phyloP scores from a whole-genome alignment of 2,797 vertebrate genomes.

The Micropoecilia bifurca region DNA sequence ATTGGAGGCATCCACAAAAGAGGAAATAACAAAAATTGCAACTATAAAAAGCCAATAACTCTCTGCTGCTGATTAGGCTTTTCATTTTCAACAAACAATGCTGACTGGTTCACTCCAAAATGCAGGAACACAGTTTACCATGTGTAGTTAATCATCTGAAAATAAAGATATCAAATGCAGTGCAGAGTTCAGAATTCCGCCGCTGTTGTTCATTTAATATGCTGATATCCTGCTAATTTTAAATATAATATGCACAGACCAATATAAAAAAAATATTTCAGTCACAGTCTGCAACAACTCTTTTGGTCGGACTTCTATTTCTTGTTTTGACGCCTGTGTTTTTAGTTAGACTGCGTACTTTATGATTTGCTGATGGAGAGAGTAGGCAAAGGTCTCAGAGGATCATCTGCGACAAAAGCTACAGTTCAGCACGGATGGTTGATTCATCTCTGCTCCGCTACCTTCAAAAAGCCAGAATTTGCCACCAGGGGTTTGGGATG shows the following conservation, averaged over 20 bases:
- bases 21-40: neutral
- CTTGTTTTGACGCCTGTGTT: conserved; percentile 44
- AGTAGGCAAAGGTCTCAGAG: conserved; percentile 50
- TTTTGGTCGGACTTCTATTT: neutral
- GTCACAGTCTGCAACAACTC: conserved; percentile 31
- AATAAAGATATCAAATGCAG: neutral
- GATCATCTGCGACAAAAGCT: conserved; percentile 68
- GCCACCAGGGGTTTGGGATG: conserved; percentile 51
- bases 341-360: conserved; percentile 49
- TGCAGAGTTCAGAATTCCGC: neutral
- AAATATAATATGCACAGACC: conserved; percentile 8
- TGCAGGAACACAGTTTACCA: neutral
- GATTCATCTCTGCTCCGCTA: conserved; percentile 57
- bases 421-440: conserved; percentile 69
- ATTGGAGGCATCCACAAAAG: neutral
- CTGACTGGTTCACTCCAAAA: neutral
- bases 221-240: conserved; percentile 15
- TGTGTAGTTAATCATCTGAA: neutral
- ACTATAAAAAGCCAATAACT: neutral
- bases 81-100: neutral
- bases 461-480: conserved; percentile 65
- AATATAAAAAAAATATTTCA: conserved; percentile 1
- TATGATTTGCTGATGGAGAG: conserved; percentile 71
- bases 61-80: neutral
- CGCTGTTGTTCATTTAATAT: neutral